phyloP scores from a whole-genome alignment of 2,888 invertebrate species.

The Hemicrepidius hirtus region DNA sequence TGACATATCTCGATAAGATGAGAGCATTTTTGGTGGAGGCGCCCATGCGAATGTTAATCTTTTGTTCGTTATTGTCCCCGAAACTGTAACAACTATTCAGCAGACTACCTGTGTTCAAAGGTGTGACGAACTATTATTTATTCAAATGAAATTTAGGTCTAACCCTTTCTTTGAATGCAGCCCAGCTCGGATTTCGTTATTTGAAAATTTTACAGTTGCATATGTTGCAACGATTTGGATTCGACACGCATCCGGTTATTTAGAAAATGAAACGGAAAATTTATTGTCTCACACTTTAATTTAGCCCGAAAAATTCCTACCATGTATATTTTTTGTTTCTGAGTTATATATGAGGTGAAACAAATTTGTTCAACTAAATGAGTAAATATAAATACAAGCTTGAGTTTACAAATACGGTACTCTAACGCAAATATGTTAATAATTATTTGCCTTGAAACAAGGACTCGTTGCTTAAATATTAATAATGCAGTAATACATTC shows the following conservation, averaged over 20 bases:
- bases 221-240: conserved; percentile 49
- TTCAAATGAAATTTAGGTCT: conserved; percentile 60
- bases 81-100: conserved; percentile 46
- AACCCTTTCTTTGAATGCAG: conserved; percentile 57
- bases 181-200: conserved; percentile 53
- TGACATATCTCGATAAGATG: conserved; percentile 68
- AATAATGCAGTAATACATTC: conserved; percentile 31
- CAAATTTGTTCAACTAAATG: conserved; percentile 12
- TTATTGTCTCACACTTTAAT: conserved; percentile 29
- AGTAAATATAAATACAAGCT: conserved; percentile 28
- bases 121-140: conserved; percentile 62
- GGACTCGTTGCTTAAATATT: conserved; percentile 29
- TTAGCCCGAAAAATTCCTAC: conserved; percentile 3
- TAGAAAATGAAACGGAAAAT: conserved; percentile 14
- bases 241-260: conserved; percentile 46
- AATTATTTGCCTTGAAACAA: conserved; percentile 36
- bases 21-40: conserved; percentile 55
- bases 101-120: conserved; percentile 57
- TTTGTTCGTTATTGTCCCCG: conserved; percentile 44
- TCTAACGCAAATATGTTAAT: conserved; percentile 28
- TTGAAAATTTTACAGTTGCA: conserved; percentile 54
- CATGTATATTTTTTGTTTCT: not conserved
- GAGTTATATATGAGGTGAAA: not conserved
- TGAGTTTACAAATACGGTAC: conserved; percentile 11
- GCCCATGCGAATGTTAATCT: conserved; percentile 49